Evolutionary conservation across 2,888 invertebrate species (phyloP).

Genomic region (Leistus spinibarbis): DNA sequence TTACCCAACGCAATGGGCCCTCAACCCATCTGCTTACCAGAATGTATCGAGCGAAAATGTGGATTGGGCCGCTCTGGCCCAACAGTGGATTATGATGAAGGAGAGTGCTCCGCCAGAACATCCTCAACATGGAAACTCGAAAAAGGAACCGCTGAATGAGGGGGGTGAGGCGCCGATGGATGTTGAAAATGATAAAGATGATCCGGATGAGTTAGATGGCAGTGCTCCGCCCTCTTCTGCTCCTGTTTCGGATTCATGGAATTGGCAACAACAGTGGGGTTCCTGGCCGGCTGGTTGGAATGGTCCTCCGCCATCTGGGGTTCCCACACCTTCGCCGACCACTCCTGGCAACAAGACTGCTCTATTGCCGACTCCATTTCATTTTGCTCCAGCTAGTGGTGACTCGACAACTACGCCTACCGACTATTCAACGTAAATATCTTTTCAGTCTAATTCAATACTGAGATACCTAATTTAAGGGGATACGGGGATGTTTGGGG

Average conservation of each 20-base stretch:
- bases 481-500: too few species aligned
- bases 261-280: conserved; percentile 55
- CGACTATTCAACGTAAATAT: conserved; percentile 41
- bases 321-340: conserved; percentile 55
- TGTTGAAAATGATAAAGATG: conserved; percentile 77
- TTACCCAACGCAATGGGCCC: conserved; percentile 78
- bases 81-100: conserved; percentile 98
- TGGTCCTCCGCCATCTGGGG: conserved; percentile 54
- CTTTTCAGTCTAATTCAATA: not conserved
- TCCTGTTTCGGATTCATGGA: conserved; percentile 48
- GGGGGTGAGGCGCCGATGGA: conserved; percentile 90
- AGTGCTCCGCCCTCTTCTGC: conserved; percentile 51
- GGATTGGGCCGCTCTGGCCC: conserved; percentile 95
- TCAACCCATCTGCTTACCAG: conserved; percentile 82
- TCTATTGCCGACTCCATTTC: conserved; percentile 52
- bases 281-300: conserved; percentile 47
- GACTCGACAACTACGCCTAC: conserved; percentile 48
- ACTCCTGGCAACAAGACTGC: conserved; percentile 42
- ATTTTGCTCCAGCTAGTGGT: conserved; percentile 45
- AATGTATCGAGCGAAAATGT: conserved; percentile 85
- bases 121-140: conserved; percentile 58
- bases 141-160: conserved; percentile 61
- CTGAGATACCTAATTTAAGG: too few species aligned
- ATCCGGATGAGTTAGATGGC: conserved; percentile 55
- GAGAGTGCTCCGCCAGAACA: conserved; percentile 67